Base-by-base conservation (phyloP, 1,140 invertebrate species). In the Pseudomyrmex flavicornis region DNA sequence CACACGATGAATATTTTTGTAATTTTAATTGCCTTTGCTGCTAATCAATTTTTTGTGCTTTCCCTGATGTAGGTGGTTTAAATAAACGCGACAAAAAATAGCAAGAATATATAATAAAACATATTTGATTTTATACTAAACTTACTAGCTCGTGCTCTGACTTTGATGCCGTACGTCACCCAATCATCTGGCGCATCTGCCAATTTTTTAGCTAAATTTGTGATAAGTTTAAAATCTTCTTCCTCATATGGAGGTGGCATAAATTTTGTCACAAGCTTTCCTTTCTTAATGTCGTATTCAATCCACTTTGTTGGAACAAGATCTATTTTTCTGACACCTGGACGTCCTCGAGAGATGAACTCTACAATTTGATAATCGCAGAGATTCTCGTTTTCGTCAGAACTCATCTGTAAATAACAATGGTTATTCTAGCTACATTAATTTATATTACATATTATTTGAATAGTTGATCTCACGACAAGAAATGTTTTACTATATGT, bases 401-500 rank as follows among this genome's bases (percentile, higher is more conserved):
- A 61, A 61, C 59, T 61, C 10, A 61, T 61, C 59, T 61, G 17
- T 20, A 59, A 59, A 61, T 22, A 20, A 61, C 58, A 59, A 59
- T 8, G 2, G 12, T 35, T 35, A 35, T 35, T 35, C n/a, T 17
- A 58, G 5, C 7, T 17, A 58, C 17, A 58, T 17, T 58, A 58
- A 58, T 58, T n/a, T 58, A 17, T 58, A 58, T 56, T n/a, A 26
- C 26, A 26, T 26, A 26, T 26, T 26, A 26, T 26, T 26, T 26
- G 26, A 26, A 26, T 26, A 26, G 26, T 26, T 26, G 26, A 26
- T 26, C 26, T 26, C 26, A 26, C 26, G 26, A 26, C 26, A 26
- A 26, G 26, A 26, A 26, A 26, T 26, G 26, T 26, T 26, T 26
- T 26, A 26, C 20, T 22, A 22, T 22, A 22, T 22, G 20, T 22